Conservation (phyloP, 2,888 invertebrate species). For the Lepetodrilus schrolli region DNA sequence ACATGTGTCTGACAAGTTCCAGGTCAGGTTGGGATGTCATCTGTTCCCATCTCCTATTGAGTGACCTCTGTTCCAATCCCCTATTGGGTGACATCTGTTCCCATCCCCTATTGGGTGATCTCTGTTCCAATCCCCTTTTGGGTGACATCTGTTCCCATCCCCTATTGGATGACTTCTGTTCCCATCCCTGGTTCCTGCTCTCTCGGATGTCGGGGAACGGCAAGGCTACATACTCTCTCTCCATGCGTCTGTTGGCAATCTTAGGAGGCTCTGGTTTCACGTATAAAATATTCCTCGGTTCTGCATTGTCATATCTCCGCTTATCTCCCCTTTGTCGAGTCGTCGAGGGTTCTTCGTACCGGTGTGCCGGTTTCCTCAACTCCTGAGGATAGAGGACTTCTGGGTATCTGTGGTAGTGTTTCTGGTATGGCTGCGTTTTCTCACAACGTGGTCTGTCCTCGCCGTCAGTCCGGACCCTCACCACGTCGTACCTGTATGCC, state of each 20-base stretch:
- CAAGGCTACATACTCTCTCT: neutral
- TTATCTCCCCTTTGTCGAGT: neutral
- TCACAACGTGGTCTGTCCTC: neutral
- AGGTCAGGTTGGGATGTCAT: too few relatives aligned
- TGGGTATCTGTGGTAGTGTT: neutral
- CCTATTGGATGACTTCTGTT: neutral
- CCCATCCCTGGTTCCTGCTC: too few relatives aligned
- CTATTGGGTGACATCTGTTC: too few relatives aligned
- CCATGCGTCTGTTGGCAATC: too few relatives aligned
- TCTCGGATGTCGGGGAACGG: neutral
- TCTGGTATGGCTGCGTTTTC: too few relatives aligned
- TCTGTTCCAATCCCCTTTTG: neutral
- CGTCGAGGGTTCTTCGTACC: neutral
- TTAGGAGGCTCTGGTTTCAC: too few relatives aligned
- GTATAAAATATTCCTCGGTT: too few relatives aligned
- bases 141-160: neutral
- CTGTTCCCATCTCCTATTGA: too few relatives aligned
- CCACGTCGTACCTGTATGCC: neutral
- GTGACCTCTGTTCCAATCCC: too few relatives aligned
- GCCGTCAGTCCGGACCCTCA: neutral
- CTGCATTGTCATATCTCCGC: neutral
- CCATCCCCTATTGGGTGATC: too few relatives aligned
- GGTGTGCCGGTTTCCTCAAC: neutral
- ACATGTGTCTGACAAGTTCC: too few relatives aligned
- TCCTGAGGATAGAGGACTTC: neutral